Percentiles rank a stretch among this genome's conserved stretches.
Evolutionary conservation across 2,113 vertebrate genomes (phyloP).

Genomic region (Xenus cinereus): DNA sequence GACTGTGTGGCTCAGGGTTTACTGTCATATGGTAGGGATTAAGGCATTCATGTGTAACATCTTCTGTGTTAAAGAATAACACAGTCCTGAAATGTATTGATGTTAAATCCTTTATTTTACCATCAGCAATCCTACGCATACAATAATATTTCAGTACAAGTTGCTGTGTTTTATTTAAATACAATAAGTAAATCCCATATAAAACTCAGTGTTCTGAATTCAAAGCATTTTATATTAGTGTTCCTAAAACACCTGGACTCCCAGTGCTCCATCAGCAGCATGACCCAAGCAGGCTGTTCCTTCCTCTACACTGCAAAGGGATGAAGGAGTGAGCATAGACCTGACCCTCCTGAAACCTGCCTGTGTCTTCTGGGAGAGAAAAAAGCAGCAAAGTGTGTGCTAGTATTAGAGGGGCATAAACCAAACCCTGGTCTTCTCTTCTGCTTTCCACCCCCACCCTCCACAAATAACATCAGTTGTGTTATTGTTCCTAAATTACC

Average conservation of each 20-base stretch:
- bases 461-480: background rate
- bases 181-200: background rate
- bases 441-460: background rate
- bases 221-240: background rate
- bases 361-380: background rate
- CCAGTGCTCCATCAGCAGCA: background rate
- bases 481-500: background rate
- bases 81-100: background rate
- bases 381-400: background rate
- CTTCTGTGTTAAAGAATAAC: background rate
- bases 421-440: background rate
- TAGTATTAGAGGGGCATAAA: background rate
- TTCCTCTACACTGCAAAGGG: background rate
- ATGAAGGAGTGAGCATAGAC: background rate
- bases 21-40: background rate
- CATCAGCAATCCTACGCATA: background rate
- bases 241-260: background rate
- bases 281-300: background rate
- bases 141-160: background rate
- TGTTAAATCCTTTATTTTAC: background rate
- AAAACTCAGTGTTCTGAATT: background rate
- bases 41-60: background rate
- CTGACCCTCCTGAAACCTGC: background rate
- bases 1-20: background rate
- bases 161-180: background rate